These are phyloP conservation scores for Empis livida DNA, from an alignment of 2,888 invertebrate species.

Conservation along the genomic window DNA sequence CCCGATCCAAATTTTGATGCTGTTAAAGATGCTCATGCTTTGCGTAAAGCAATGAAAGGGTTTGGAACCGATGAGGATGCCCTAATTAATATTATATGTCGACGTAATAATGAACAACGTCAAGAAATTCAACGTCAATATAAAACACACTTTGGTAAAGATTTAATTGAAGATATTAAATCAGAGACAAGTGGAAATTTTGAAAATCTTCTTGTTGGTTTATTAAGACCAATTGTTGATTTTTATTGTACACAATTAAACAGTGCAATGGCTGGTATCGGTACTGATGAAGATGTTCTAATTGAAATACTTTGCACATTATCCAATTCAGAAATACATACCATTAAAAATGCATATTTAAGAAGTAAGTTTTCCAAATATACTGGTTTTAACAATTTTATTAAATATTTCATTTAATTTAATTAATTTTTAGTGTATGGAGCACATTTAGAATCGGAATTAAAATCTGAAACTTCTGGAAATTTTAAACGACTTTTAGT, in stretches of 20 bases:
- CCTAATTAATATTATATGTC: slow-evolving; percentile 71
- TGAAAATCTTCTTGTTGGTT: slow-evolving; percentile 65
- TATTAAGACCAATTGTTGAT: slow-evolving; percentile 75
- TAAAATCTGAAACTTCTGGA: slow-evolving; percentile 81
- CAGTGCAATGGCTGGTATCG: slow-evolving; percentile 70
- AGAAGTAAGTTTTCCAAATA: slow-evolving; percentile 48
- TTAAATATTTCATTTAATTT: neutral
- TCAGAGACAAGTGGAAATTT: slow-evolving; percentile 83
- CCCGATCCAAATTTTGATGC: slow-evolving; percentile 68
- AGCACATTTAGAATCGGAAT: slow-evolving; percentile 64
- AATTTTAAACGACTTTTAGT: slow-evolving; percentile 82
- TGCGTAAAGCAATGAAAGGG: slow-evolving; percentile 87
- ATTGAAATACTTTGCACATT: slow-evolving; percentile 83
- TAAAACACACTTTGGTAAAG: slow-evolving; percentile 41
- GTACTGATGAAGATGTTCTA: slow-evolving; percentile 73
- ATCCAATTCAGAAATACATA: slow-evolving; percentile 70
- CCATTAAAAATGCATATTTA: slow-evolving; percentile 64
- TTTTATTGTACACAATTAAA: slow-evolving; percentile 68
- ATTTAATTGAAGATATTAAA: slow-evolving; percentile 69
- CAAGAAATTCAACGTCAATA: slow-evolving; percentile 39
- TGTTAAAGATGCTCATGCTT: slow-evolving; percentile 61
- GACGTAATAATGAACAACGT: slow-evolving; percentile 74
- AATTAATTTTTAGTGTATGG: slow-evolving; percentile 51
- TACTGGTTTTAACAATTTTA: neutral
- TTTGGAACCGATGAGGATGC: slow-evolving; percentile 79